A percentile compares a stretch with the other conserved stretches of the same genome.
phyloP scores from a whole-genome alignment of 2,113 vertebrate genomes.

The Vicugna pacos region DNA sequence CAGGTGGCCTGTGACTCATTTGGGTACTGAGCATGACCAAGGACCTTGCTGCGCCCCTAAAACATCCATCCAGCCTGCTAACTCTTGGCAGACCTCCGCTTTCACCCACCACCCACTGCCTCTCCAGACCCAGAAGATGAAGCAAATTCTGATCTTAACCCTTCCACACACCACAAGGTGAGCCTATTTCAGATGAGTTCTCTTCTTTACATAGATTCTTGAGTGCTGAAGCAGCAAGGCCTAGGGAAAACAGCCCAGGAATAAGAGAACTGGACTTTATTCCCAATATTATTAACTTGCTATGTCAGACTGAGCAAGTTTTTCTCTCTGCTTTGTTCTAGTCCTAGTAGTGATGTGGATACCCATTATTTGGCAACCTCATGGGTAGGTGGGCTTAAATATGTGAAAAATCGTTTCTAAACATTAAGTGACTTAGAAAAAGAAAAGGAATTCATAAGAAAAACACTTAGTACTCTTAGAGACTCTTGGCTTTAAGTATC shows the following conservation, averaged over 20 bases:
- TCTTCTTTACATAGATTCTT: not conserved
- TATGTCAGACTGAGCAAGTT: not conserved
- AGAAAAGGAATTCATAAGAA: not conserved
- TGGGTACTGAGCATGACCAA: not conserved
- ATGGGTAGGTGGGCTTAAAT: not conserved
- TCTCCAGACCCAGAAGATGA: not conserved
- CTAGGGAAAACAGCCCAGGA: not conserved
- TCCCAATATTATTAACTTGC: not conserved
- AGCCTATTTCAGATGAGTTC: not conserved
- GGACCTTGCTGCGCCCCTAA: not conserved
- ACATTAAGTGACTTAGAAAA: not conserved
- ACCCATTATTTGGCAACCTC: not conserved
- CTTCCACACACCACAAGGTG: not conserved
- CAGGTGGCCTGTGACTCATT: not conserved
- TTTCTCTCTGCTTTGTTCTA: not conserved
- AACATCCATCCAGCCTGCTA: not conserved
- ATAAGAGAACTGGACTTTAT: not conserved
- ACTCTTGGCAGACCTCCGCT: not conserved
- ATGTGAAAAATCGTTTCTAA: constrained; percentile 49
- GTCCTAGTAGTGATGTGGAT: not conserved
- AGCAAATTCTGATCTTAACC: not conserved
- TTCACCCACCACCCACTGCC: not conserved
- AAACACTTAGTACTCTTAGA: not conserved
- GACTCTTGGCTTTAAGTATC: not conserved
- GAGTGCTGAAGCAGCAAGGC: not conserved